phyloP scores from a whole-genome alignment of 2,113 vertebrate species.

The Origma solitaria region DNA sequence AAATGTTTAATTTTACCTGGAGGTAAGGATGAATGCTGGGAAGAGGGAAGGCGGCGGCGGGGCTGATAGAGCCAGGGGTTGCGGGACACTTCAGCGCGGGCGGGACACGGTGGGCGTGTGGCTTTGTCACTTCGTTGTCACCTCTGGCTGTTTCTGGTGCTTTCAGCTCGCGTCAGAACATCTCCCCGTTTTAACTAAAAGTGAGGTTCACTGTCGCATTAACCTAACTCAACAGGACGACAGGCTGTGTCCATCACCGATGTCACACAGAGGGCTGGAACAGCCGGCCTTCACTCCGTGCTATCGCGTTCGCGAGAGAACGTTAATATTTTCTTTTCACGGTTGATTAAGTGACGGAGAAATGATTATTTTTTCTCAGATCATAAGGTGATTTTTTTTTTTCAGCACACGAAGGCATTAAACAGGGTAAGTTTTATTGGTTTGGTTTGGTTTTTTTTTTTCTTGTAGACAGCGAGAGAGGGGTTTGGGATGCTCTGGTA shows the following conservation, averaged over 20 bases:
- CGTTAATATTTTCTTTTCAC: neutral
- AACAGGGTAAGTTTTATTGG: neutral
- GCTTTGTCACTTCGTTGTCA: neutral
- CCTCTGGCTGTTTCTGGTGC: neutral
- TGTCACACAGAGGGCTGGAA: neutral
- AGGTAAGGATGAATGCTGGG: neutral
- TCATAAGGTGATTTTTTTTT: neutral
- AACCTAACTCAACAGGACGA: neutral
- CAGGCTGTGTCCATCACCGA: rapidly evolving
- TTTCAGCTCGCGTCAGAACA: neutral
- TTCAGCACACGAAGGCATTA: neutral
- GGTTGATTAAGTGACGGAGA: neutral
- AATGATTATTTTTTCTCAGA: neutral
- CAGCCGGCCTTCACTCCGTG: rapidly evolving
- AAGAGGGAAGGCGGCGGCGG: neutral
- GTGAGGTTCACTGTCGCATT: neutral
- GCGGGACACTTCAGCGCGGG: neutral
- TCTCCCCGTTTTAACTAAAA: neutral
- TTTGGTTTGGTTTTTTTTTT: neutral
- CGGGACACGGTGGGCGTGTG: neutral
- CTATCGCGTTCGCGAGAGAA: rapidly evolving
- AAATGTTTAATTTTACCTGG: neutral
- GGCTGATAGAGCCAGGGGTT: neutral
- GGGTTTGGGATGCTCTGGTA: neutral
- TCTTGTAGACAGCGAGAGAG: neutral